A percentile compares a stretch with the other conserved stretches of the same genome.
Evolutionary conservation across 2,797 vertebrate species (phyloP).

Genomic region (Kryptopterus vitreolus): DNA sequence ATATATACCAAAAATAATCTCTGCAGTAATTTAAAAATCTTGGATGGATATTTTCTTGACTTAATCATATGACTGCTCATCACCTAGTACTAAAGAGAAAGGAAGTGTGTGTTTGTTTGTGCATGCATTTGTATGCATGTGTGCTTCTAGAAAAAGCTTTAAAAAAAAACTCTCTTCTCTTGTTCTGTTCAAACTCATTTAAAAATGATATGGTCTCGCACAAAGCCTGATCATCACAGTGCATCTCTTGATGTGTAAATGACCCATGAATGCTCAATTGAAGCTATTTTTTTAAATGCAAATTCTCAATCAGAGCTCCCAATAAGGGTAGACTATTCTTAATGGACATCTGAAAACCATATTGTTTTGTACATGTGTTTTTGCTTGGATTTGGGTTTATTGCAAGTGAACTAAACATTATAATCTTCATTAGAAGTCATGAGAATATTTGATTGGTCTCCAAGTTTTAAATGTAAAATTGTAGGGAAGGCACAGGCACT

Average conservation of each 20-base stretch:
- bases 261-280: slow-evolving; percentile 15
- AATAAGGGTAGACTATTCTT: slow-evolving; percentile 17
- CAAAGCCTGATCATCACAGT: slow-evolving; percentile 34
- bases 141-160: slow-evolving; percentile 26
- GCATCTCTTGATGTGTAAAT: slow-evolving; percentile 53
- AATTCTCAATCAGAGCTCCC: slow-evolving; percentile 37
- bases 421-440: neutral
- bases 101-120: neutral
- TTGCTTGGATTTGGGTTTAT: slow-evolving; percentile 14
- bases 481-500: neutral
- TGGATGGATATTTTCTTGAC: neutral
- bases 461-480: neutral
- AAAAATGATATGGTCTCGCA: slow-evolving; percentile 40
- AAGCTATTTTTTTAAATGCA: slow-evolving; percentile 48
- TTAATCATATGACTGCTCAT: neutral
- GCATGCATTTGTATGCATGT: neutral
- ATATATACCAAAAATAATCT: neutral
- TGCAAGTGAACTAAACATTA: neutral
- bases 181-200: slow-evolving; percentile 28
- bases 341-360: slow-evolving; percentile 15
- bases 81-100: neutral
- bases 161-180: neutral
- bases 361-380: slow-evolving; percentile 26
- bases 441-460: neutral
- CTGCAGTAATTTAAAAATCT: neutral